phyloP scores from a whole-genome alignment of 2,113 vertebrate species.

The Climacteris rufus region DNA sequence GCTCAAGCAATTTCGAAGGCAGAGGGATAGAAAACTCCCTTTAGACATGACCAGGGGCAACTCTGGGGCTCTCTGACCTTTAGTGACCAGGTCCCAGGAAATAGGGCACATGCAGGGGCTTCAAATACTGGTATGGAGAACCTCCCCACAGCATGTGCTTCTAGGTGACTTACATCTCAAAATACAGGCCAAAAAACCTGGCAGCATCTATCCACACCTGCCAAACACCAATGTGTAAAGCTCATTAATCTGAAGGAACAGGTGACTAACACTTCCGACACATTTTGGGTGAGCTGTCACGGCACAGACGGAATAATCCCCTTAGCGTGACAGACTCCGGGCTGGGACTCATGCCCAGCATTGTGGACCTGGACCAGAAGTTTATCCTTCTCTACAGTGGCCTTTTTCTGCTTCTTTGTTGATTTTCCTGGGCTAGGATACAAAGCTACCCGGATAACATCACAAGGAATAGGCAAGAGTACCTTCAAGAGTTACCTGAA shows the following conservation, averaged over 20 bases:
- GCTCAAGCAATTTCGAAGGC: background rate
- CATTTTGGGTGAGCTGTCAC: background rate
- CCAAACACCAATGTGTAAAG: background rate
- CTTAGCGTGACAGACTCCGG: rapidly evolving
- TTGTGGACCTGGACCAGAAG: background rate
- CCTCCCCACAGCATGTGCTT: rapidly evolving
- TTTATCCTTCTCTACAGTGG: background rate
- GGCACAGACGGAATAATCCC: background rate
- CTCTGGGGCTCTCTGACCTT: background rate
- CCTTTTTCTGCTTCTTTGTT: background rate
- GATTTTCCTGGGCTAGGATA: background rate
- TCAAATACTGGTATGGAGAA: rapidly evolving
- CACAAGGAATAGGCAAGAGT: background rate
- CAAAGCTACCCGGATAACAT: background rate
- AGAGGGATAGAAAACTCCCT: background rate
- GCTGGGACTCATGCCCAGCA: background rate
- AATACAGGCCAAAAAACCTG: background rate
- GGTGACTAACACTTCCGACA: background rate
- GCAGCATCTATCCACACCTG: background rate
- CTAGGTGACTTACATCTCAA: background rate
- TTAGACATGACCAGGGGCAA: background rate
- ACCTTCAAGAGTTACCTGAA: background rate
- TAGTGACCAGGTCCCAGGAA: background rate
- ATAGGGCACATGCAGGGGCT: background rate
- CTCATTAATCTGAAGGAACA: background rate